Base-by-base conservation (phyloP, 2,797 vertebrate genomes). In the Falco novaeseelandiae region DNA sequence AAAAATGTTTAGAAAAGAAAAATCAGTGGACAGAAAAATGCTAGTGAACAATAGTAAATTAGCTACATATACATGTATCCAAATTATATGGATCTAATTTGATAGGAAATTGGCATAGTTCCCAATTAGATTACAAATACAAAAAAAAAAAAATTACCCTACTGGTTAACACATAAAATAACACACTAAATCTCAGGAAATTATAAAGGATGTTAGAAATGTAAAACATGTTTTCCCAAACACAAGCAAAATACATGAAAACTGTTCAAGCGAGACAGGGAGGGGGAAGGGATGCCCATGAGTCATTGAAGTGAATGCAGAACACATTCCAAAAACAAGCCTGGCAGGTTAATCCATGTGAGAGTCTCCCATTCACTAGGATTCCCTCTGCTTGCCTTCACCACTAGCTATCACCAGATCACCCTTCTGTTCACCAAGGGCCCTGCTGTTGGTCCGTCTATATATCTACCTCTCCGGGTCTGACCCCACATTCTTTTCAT, bases 211-310 rank as follows among this genome's bases (percentile, higher is more conserved):
- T 80, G 30, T 81, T 61, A 77, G 58, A 87, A 81, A 96, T 71
- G 79, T 79, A 90, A 93, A 96, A 70, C 32, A 71, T 74, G 66
- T 92, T 96, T 96, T 95, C 81, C 70, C 80, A 59, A 90, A 92
- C 65, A 87, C 44, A 59, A 93, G 55, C 14, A 63, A 93, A 82
- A 34, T 83, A 95, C 87, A 85, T 90, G 57, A 55, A 54, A 77
- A 81, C 70, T 69, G 57, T 70, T 95, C 65, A 84, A 86, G 59
- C 0, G 6, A 42, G 73, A 42, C 2, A 0, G 8, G 26, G 61
- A 46, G 38, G 80, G 87, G 90, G 85, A 94, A 89, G 92, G 89
- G 91, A 87, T 93, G 38, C 19, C 85, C 78, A 71, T 59, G 77
- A 93, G 70, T 63, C 48, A 40, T 32, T 89, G 86, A 92, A 87